Base-by-base conservation (phyloP, 2,797 vertebrate genomes). In the Mus spretus region DNA sequence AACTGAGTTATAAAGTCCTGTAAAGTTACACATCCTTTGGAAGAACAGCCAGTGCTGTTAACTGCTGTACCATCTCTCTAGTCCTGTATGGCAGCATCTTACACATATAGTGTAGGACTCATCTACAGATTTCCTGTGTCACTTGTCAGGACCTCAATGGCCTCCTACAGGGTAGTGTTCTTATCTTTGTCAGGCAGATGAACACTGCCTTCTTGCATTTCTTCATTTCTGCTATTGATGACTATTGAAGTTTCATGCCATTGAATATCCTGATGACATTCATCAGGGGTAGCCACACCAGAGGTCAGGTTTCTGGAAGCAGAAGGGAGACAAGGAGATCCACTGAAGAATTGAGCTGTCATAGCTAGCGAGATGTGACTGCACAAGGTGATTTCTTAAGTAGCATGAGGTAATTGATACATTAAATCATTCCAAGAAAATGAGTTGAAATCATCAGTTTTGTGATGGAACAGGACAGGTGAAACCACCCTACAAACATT, bases 341-440 rank as follows among this genome's bases (percentile, higher is more conserved):
- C 34, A 50, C 47, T 14, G 47, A 86, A 37, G 84, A 86, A 53
- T 1, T 70, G 47, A 37, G 20, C 1, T 85, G 19, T 8, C 44
- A 50, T 24, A 70, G 44, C 34, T n/a, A 53, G 13, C 6, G 10
- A 26, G 17, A 22, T 31, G 5, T 85, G 83, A 13, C 17, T 34
- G 1, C 67, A 67, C 5, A 47, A 70, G 47, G 7, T 53, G 3
- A 2, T 90, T 95, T 96, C 19, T 85, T 87, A 83, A 53, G 17
- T 6, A 88, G 20, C 53, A 93, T 40, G 8, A 83, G 20, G 67
- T 78, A 93, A 59, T 26, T 31, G 50, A 81, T 59, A 91, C 11
- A 55, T 94, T 75, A 47, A 59, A 80, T 80, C 44, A 89, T 67
- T n/a, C 40, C 80, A 50, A 50, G 40, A 44, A 96, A 96, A 22